Percentiles rank a stretch among this genome's conserved stretches.
These are phyloP conservation scores for Phaenicophaeus curvirostris DNA, from an alignment of 2,797 vertebrate species.

Conservation along the genomic window DNA sequence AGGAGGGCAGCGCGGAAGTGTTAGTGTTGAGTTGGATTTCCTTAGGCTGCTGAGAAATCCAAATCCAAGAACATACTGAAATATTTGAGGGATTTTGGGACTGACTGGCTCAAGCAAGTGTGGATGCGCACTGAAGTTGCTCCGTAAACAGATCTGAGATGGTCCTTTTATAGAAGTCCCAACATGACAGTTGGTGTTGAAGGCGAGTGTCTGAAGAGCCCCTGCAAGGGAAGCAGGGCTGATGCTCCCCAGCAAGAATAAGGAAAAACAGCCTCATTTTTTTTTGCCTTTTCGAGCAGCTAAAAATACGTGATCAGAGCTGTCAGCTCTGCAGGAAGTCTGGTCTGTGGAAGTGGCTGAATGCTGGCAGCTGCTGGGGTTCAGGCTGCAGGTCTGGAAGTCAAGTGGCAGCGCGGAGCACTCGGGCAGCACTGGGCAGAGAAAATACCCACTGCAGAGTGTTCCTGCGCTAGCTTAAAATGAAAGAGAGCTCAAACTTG, in stretches of 20 bases:
- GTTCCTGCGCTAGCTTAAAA: neutral
- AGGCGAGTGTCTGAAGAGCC: neutral
- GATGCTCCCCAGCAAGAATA: neutral
- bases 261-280: neutral
- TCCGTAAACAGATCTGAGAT: neutral
- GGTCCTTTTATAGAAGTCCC: neutral
- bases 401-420: neutral
- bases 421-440: neutral
- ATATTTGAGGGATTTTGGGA: neutral
- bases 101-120: neutral
- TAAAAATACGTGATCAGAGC: neutral
- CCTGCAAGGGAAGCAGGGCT: neutral
- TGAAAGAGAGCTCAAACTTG: neutral
- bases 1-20: neutral
- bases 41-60: neutral
- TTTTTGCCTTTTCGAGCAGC: neutral
- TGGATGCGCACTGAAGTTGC: neutral
- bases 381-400: neutral
- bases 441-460: fast-evolving
- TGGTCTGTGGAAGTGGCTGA: neutral
- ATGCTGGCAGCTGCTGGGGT: neutral
- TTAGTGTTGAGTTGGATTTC: neutral
- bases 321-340: neutral
- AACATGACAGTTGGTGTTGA: neutral
- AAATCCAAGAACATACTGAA: neutral